Evolutionary conservation across 30 jellyfish, hydroid and myxozoan species (phyloP), one percentile per base, ranked within the genome.

Genomic region (Aurelia coerulea): DNA sequence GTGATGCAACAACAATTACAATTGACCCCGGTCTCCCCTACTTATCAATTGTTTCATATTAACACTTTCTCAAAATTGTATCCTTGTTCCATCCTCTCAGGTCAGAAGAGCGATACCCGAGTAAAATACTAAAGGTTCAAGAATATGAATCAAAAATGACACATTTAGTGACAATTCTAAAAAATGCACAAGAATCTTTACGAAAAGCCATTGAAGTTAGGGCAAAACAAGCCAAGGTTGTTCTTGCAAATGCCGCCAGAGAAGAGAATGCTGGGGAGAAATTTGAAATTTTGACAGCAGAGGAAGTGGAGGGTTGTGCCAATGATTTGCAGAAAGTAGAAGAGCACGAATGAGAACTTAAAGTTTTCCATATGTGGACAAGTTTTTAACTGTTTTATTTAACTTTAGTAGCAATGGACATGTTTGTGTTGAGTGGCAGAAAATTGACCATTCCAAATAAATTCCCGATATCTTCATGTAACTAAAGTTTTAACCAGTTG

Each of bases 161-260:
- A 60, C 69, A 60, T 60, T 60, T 60, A 10, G 69, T 60, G 69
- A 13, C 69, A 0, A 16, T 60, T 32, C 34, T 60, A 1, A 60
- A 60, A 60, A 6, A 13, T 60, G 69, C 69, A 16, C 69, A 6
- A 60, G 69, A 60, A 6, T 35, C 69, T 60, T 60, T 13, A 23
- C 69, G 69, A 23, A 60, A 60, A 60, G 69, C 69, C 69, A 60
- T 60, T 23, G 69, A 60, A 60, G 69, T 60, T 1, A 60, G 33
- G 69, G 69, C 69, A 60, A 60, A 60, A 60, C 69, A 60, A 60
- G 69, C 69, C 33, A 60, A 60, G 69, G 2, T 60, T 60, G 69
- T 13, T n/a, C 34, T 23, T 6, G 33, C 10, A 6, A 60, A 60
- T 60, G 69, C 69, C 34, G 33, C 11, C 34, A 60, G 34, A 60